A percentile compares a stretch with the other conserved stretches of the same genome.
phyloP scores from a whole-genome alignment of 2,888 invertebrate species.

The Ophraella communa region DNA sequence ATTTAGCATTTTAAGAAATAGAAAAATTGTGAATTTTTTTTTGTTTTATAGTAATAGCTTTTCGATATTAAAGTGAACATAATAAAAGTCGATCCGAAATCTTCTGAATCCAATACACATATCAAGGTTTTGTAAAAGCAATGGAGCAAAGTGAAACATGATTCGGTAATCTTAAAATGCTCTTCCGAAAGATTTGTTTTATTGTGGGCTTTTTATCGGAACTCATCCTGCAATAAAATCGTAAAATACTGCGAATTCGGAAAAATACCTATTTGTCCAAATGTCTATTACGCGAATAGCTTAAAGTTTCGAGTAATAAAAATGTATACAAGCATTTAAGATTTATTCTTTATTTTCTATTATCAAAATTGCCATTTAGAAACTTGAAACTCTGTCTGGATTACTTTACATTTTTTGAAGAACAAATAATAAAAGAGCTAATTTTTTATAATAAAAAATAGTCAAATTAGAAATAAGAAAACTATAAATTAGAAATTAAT shows the following conservation, averaged over 20 bases:
- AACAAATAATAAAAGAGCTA: too few relatives aligned
- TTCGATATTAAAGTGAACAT: background rate
- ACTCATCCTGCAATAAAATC: constrained; percentile 33
- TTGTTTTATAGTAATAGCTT: too few relatives aligned
- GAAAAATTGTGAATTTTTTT: too few relatives aligned
- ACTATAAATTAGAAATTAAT: too few relatives aligned
- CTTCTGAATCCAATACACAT: constrained; percentile 34
- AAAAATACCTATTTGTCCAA: constrained; percentile 24
- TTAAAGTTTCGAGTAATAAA: constrained; percentile 9
- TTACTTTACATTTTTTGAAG: background rate
- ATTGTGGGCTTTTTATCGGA: constrained; percentile 36
- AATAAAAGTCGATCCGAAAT: background rate
- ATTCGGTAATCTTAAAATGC: constrained; percentile 42
- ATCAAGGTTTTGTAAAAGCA: constrained; percentile 44
- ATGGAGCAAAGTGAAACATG: constrained; percentile 45
- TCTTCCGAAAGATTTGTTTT: constrained; percentile 45
- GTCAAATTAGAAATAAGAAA: too few relatives aligned
- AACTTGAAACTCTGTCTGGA: background rate
- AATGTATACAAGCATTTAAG: constrained; percentile 8
- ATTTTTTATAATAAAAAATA: too few relatives aligned
- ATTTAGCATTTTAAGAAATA: too few relatives aligned
- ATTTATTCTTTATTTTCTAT: background rate
- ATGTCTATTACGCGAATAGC: constrained; percentile 16
- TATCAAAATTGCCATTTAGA: background rate
- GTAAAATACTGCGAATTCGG: constrained; percentile 30